A percentile compares a stretch with the other conserved stretches of the same genome.
Conservation (phyloP, 1,140 invertebrate genomes). For the Paralvinella palmiformis region DNA sequence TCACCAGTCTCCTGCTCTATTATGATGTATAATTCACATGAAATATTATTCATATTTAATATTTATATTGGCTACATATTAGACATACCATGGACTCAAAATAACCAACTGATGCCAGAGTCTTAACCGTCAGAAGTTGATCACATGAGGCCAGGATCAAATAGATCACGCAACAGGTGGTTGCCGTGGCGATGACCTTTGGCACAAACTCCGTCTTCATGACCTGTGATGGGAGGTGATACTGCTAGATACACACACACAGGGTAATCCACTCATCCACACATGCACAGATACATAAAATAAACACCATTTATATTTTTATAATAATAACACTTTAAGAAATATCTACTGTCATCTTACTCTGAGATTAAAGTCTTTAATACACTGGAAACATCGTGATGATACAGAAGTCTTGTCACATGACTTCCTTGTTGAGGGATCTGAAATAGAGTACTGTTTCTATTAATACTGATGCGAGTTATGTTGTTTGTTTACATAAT, state of each 20-base stretch:
- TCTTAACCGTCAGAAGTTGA: conserved; percentile 16
- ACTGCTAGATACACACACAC: background rate
- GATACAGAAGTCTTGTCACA: background rate
- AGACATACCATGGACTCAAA: conserved; percentile 15
- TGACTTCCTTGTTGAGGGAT: too few relatives aligned
- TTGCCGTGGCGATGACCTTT: conserved; percentile 17
- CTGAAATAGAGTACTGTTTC: too few relatives aligned
- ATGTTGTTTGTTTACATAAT: too few relatives aligned
- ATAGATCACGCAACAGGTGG: conserved; percentile 12
- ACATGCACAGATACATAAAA: background rate
- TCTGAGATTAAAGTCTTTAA: conserved; percentile 18
- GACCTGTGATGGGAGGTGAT: conserved; percentile 7
- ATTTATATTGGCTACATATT: background rate
- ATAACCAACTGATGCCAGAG: conserved; percentile 18
- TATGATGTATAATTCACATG: background rate
- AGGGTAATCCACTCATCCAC: background rate
- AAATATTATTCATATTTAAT: background rate
- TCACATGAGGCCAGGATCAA: conserved; percentile 5
- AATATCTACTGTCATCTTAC: background rate
- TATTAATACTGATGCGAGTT: too few relatives aligned
- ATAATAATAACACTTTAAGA: background rate
- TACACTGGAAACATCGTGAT: conserved; percentile 9
- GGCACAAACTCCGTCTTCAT: conserved; percentile 22
- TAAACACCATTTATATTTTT: background rate
- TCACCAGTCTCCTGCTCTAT: too few relatives aligned